These are phyloP conservation scores for Pristionchus exspectatus DNA, from an alignment of 2,888 invertebrate species.

Conservation along the genomic window DNA sequence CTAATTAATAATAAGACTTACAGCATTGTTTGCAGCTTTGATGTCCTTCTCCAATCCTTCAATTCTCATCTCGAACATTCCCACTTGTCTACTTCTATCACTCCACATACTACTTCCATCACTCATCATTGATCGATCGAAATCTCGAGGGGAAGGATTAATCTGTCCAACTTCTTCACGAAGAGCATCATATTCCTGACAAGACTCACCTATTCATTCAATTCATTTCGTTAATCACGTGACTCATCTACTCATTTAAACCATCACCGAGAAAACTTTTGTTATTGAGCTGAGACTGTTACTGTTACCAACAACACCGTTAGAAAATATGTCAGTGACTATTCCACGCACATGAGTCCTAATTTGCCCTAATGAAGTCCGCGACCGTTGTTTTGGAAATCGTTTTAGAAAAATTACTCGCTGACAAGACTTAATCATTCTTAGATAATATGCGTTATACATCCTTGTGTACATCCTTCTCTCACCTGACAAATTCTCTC, in stretches of 20 bases:
- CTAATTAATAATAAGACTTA: background rate
- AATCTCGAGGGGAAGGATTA: conserved; percentile 1
- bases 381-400: too few species aligned
- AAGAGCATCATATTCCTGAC: background rate
- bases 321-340: too few species aligned
- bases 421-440: too few species aligned
- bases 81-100: background rate
- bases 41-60: background rate
- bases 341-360: background rate
- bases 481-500: conserved; percentile 15
- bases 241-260: background rate
- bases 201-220: too few species aligned
- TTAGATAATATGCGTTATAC: background rate
- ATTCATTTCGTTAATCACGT: too few species aligned
- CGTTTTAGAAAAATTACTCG: background rate
- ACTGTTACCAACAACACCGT: too few species aligned
- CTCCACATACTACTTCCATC: conserved; percentile 6
- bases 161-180: background rate
- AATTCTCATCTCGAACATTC: background rate
- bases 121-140: conserved; percentile 10
- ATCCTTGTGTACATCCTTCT: background rate
- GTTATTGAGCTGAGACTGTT: too few species aligned
- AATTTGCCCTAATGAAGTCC: too few species aligned
- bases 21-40: background rate
- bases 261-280: background rate